Evolutionary conservation across 2,888 invertebrate species (phyloP).

Genomic region (Dromius quadrimaculatus): DNA sequence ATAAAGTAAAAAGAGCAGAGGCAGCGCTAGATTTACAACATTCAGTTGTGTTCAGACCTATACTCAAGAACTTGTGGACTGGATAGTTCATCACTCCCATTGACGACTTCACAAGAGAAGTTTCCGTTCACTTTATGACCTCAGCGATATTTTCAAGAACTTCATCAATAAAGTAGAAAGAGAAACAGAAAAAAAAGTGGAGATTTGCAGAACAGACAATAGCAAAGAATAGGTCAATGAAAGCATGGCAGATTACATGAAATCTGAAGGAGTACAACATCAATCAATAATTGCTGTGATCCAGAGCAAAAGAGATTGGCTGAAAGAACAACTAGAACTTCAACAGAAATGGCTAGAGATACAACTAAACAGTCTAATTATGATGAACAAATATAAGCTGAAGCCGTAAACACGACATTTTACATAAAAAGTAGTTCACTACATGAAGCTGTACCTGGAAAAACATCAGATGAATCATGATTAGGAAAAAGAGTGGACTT

Average conservation of each 20-base stretch:
- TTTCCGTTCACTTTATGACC: slow-evolving; percentile 53
- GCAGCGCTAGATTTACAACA: slow-evolving; percentile 48
- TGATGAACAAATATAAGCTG: slow-evolving; percentile 56
- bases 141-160: slow-evolving; percentile 54
- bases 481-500: slow-evolving; percentile 56
- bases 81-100: slow-evolving; percentile 53
- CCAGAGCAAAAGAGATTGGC: slow-evolving; percentile 52
- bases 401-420: slow-evolving; percentile 54
- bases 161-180: slow-evolving; percentile 54
- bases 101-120: slow-evolving; percentile 51
- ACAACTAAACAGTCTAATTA: slow-evolving; percentile 52
- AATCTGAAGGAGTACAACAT: slow-evolving; percentile 1
- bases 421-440: slow-evolving; percentile 18
- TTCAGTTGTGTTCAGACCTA: slow-evolving; percentile 52
- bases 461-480: slow-evolving; percentile 43
- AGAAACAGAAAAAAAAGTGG: slow-evolving; percentile 54
- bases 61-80: slow-evolving; percentile 46
- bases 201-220: slow-evolving; percentile 55
- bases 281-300: slow-evolving; percentile 56
- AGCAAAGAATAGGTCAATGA: slow-evolving; percentile 54
- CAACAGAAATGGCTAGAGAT: slow-evolving; percentile 57
- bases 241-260: slow-evolving; percentile 37
- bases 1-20: too few relatives aligned
- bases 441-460: not conserved
- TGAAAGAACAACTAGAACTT: slow-evolving; percentile 54